Evolutionary conservation across 2,113 vertebrate species (phyloP).

Genomic region (Lepus americanus): DNA sequence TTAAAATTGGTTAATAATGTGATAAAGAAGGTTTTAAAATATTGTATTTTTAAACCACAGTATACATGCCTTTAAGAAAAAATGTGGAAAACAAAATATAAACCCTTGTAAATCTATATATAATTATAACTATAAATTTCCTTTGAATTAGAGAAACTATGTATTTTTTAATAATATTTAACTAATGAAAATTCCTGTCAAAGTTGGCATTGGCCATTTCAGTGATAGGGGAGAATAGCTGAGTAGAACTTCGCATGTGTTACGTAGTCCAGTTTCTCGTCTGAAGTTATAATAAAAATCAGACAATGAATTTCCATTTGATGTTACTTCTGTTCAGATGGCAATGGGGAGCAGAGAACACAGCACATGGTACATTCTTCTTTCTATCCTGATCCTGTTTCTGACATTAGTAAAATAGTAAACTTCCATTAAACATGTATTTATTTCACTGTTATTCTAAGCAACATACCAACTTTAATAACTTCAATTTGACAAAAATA

Average conservation of each 20-base stretch:
- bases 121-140: not conserved
- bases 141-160: conserved; percentile 17
- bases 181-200: not conserved
- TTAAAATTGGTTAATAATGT: conserved; percentile 27
- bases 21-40: not conserved
- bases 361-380: not conserved
- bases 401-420: not conserved
- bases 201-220: not conserved
- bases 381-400: not conserved
- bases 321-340: not conserved
- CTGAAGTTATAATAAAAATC: not conserved
- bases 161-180: not conserved
- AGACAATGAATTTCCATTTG: not conserved
- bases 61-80: not conserved
- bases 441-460: not conserved
- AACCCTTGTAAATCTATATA: not conserved
- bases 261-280: not conserved
- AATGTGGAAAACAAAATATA: not conserved
- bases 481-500: not conserved
- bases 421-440: not conserved
- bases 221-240: not conserved
- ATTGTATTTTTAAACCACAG: not conserved
- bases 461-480: not conserved
- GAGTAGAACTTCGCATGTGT: not conserved
- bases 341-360: not conserved